Conservation (phyloP, 2,888 invertebrate genomes). For the Pegoplata infirma region DNA sequence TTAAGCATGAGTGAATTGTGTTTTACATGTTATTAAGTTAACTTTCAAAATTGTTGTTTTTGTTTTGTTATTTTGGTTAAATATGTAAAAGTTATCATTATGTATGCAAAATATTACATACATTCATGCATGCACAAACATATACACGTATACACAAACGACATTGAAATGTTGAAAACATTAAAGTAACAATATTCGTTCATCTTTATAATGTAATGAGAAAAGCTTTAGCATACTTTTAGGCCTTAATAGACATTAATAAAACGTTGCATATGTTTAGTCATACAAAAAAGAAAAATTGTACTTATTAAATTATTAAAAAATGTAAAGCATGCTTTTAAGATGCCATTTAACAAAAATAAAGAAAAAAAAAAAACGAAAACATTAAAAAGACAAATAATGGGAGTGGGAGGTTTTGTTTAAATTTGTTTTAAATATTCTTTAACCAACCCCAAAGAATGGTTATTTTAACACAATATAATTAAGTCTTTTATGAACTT, state of each 20-base stretch:
- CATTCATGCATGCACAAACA: not conserved
- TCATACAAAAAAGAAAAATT: slow-evolving; percentile 25
- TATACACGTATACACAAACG: slow-evolving; percentile 24
- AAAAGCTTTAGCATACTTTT: slow-evolving; percentile 52
- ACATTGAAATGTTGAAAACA: slow-evolving; percentile 57
- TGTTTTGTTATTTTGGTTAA: slow-evolving; percentile 27
- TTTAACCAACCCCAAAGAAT: too few relatives aligned
- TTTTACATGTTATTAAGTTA: slow-evolving; percentile 51
- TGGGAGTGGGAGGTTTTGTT: not conserved
- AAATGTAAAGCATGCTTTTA: slow-evolving; percentile 35
- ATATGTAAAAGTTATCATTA: slow-evolving; percentile 31
- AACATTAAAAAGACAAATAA: too few relatives aligned
- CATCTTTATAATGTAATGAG: slow-evolving; percentile 7
- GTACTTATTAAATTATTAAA: slow-evolving; percentile 48
- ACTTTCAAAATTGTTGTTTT: slow-evolving; percentile 31
- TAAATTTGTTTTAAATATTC: too few relatives aligned
- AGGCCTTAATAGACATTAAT: slow-evolving; percentile 51
- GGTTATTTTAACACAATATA: too few relatives aligned
- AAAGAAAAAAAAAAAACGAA: too few relatives aligned
- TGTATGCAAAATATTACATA: slow-evolving; percentile 1
- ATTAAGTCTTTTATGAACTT: too few relatives aligned
- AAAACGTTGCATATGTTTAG: slow-evolving; percentile 59
- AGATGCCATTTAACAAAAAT: slow-evolving; percentile 33
- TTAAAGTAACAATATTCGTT: slow-evolving; percentile 30
- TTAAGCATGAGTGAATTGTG: slow-evolving; percentile 45